A percentile compares a stretch with the other conserved stretches of the same genome.
phyloP scores from a whole-genome alignment of 2,113 vertebrate species.

The Willisornis vidua region DNA sequence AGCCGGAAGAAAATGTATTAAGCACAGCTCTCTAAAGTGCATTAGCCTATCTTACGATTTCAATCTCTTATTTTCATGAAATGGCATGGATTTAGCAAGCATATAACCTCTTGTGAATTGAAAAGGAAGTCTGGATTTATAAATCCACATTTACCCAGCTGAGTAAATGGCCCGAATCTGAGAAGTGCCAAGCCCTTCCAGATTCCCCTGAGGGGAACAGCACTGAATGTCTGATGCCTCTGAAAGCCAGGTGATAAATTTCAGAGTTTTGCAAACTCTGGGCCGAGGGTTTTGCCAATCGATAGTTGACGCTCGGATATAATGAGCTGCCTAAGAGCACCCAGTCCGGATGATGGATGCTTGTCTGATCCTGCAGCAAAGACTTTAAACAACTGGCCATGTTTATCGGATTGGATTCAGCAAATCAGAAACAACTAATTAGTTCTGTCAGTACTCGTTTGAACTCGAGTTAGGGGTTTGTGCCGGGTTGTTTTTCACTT shows the following conservation, averaged over 20 bases:
- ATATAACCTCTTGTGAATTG: neutral
- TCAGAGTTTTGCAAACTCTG: neutral
- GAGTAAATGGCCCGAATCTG: neutral
- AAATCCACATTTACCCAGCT: neutral
- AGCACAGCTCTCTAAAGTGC: neutral
- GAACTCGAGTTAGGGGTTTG: neutral
- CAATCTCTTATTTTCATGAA: neutral
- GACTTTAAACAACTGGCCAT: neutral
- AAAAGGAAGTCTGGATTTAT: neutral
- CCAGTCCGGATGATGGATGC: neutral
- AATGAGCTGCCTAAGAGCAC: conserved; percentile 2
- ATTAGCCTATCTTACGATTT: neutral
- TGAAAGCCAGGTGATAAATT: conserved; percentile 3
- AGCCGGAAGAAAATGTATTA: neutral
- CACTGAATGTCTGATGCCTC: neutral
- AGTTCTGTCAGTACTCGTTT: neutral
- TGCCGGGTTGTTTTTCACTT: neutral
- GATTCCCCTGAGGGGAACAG: neutral
- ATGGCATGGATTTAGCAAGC: neutral
- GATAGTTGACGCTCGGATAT: neutral
- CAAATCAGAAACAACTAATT: neutral
- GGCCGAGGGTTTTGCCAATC: neutral
- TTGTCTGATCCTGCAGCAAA: neutral
- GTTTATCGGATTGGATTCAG: neutral
- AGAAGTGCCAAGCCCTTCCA: neutral